Percentiles rank a stretch among this genome's conserved stretches.
Conservation (phyloP, 2,797 vertebrate species). For the Chanos chanos region DNA sequence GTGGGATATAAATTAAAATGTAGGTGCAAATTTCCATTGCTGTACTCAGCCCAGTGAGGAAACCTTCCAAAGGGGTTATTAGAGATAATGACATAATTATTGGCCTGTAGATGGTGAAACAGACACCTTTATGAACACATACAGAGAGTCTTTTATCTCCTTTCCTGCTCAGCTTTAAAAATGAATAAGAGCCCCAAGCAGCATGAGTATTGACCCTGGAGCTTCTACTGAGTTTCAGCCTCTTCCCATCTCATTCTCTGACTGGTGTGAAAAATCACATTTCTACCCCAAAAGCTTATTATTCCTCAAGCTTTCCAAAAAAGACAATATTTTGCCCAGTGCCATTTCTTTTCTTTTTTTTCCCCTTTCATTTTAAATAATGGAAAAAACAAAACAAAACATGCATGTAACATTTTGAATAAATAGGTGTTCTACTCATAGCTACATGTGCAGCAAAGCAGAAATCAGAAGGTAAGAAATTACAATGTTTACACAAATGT, state of each 20-base stretch:
- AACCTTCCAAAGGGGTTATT: constrained; percentile 37
- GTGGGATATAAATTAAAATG: too few relatives aligned
- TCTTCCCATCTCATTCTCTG: too few relatives aligned
- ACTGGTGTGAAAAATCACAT: not conserved
- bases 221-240: not conserved
- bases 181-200: constrained; percentile 7
- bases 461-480: constrained; percentile 39
- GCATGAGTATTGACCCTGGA: not conserved
- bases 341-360: too few relatives aligned
- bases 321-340: too few relatives aligned
- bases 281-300: constrained; percentile 6
- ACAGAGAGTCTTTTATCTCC: constrained; percentile 39
- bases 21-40: too few relatives aligned
- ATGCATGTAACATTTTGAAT: constrained; percentile 8
- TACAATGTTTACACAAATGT: constrained; percentile 39
- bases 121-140: constrained; percentile 39
- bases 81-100: constrained; percentile 43
- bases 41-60: too few relatives aligned
- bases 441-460: constrained; percentile 23
- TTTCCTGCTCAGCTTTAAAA: constrained; percentile 32
- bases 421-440: constrained; percentile 13
- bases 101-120: constrained; percentile 34
- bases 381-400: constrained; percentile 4
- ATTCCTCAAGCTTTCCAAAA: too few relatives aligned
- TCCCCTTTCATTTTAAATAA: not conserved